Evolutionary conservation across 2,797 vertebrate genomes (phyloP).

Genomic region (Melanotaenia maccullochi): DNA sequence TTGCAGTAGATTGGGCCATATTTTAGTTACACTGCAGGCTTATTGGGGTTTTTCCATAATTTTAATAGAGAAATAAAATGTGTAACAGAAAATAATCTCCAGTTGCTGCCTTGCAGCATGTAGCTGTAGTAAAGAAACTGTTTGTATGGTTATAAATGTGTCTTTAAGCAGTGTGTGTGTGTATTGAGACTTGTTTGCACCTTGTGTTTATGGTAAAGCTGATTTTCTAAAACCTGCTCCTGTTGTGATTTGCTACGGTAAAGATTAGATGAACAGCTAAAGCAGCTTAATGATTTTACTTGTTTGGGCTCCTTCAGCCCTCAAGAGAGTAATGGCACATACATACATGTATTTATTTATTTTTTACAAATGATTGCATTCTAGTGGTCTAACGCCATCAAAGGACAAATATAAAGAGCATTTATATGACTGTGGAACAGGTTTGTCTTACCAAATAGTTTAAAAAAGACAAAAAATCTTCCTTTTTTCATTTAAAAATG

Average conservation of each 20-base stretch:
- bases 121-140: slow-evolving; percentile 10
- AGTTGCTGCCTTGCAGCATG: not conserved
- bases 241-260: slow-evolving; percentile 23
- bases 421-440: too few species aligned
- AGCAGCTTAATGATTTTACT: slow-evolving; percentile 3
- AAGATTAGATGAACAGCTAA: slow-evolving; percentile 8
- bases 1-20: slow-evolving; percentile 31
- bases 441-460: not conserved
- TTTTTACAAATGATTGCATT: too few species aligned
- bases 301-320: slow-evolving; percentile 4
- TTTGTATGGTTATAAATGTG: slow-evolving; percentile 48
- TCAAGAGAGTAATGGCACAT: too few species aligned
- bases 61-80: slow-evolving; percentile 5
- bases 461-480: not conserved
- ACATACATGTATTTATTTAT: too few species aligned
- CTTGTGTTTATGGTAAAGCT: slow-evolving; percentile 43
- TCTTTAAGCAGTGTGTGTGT: slow-evolving; percentile 48
- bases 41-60: slow-evolving; percentile 3
- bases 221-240: slow-evolving; percentile 32
- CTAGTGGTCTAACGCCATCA: too few species aligned
- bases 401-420: too few species aligned
- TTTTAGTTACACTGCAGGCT: slow-evolving; percentile 12
- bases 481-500: not conserved
- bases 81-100: slow-evolving; percentile 5
- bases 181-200: slow-evolving; percentile 41